Base-by-base conservation (phyloP, 2,797 vertebrate species). In the Aythya fuligula region DNA sequence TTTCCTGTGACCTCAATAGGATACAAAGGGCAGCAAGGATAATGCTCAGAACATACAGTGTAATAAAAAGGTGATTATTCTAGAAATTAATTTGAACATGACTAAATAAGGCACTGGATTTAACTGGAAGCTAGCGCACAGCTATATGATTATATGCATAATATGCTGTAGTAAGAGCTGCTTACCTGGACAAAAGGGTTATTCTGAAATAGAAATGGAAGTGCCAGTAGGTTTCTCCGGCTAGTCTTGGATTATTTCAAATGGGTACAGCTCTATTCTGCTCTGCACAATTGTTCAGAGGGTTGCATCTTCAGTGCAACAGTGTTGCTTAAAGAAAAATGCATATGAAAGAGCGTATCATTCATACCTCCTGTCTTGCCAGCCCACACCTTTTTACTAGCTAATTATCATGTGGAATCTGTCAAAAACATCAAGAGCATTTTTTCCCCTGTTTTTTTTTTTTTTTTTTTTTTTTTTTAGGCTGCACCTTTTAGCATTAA, bases 351-450 rank as follows among this genome's bases (percentile, higher is more conserved):
- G 28, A 67, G 80, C 77, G 82, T 80, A 91, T 86, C 80, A 88
- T 87, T 94, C 83, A 69, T 82, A 87, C 19, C 71, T 93, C 88
- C 82, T 53, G 60, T 43, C 56, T 89, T 89, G 66, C 58, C 79
- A 93, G 62, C 72, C 66, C 71, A 93, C 87, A 85, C 66, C 77
- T 83, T 95, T 93, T 76, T 73, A 93, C 53, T 85, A 75, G 10
- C 73, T 94, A 96, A 93, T 96, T 87, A 86, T 41, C 71, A 71
- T 30, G 64, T 82, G 83, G 83, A 82, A 94, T 25, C 93, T 90
- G 91, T 94, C 94, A 95, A 67, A 93, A 86, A 8, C 47, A 64
- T 87, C 90, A 94, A 76, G 89, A 71, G 54, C 24, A 14, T 25
- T 51, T 49, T 49, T 38, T 69, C 25, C 47, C 25, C 36, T 36